A percentile compares a stretch with the other conserved stretches of the same genome.
phyloP scores from a whole-genome alignment of 1,140 invertebrate species.

The Octopus sinensis region DNA sequence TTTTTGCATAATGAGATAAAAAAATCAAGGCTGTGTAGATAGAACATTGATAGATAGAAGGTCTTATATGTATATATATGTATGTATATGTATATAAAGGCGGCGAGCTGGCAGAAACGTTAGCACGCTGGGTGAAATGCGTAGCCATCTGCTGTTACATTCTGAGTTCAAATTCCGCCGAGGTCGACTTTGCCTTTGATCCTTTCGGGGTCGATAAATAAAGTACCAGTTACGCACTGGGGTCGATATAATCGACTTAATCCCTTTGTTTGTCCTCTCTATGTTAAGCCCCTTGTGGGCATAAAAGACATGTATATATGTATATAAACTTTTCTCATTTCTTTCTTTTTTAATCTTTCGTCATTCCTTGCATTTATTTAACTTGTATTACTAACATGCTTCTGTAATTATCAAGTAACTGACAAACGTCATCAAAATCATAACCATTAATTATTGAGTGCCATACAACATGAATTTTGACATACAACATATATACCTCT shows the following conservation, averaged over 20 bases:
- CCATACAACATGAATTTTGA: background rate
- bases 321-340: background rate
- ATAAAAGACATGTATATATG: background rate
- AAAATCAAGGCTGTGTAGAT: no score
- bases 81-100: background rate
- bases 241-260: background rate
- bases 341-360: background rate
- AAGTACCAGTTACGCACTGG: background rate
- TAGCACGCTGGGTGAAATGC: background rate
- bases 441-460: background rate
- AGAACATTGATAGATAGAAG: no score
- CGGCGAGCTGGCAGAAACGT: background rate
- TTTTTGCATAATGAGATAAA: no score
- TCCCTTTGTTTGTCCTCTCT: background rate
- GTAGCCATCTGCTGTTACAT: background rate
- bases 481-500: background rate
- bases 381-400: background rate
- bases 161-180: background rate
- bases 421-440: no score
- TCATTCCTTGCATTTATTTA: background rate
- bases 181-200: background rate
- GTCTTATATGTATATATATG: no score
- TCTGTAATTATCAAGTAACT: background rate
- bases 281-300: background rate
- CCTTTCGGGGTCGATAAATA: background rate